Conservation (phyloP, 2,797 vertebrate species). For the Eulemur albifrons region DNA sequence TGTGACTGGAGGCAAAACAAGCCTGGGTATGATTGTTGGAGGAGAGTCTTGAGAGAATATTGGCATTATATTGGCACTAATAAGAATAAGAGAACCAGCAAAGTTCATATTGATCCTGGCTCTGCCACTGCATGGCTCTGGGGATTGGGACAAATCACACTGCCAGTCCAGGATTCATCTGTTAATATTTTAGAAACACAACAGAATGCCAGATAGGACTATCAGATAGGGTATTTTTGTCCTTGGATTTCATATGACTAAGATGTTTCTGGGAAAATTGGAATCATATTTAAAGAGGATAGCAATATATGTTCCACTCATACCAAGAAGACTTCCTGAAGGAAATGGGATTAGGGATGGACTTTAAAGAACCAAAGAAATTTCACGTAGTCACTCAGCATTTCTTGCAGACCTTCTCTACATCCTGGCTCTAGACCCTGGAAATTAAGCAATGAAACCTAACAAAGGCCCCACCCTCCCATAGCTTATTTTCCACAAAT, state of each 20-base stretch:
- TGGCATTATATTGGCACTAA: background rate
- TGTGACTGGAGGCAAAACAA: background rate
- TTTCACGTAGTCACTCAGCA: background rate
- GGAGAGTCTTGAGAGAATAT: background rate
- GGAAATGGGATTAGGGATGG: background rate
- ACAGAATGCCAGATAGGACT: background rate
- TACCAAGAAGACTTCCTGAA: background rate
- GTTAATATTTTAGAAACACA: constrained; percentile 21
- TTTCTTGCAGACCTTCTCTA: background rate
- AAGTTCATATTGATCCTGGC: background rate
- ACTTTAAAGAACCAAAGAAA: background rate
- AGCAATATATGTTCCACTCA: background rate
- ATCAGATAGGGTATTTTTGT: background rate
- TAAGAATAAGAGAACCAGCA: background rate
- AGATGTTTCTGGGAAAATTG: background rate
- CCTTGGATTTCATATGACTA: background rate
- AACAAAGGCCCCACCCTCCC: background rate
- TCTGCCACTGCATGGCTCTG: background rate
- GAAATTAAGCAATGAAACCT: background rate
- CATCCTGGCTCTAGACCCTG: background rate
- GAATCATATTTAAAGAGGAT: background rate
- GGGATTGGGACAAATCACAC: background rate
- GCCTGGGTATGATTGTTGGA: background rate
- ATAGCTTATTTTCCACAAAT: background rate
- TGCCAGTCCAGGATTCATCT: background rate